Base-by-base conservation (phyloP, 2,888 invertebrate genomes). In the Steromphala cineraria region DNA sequence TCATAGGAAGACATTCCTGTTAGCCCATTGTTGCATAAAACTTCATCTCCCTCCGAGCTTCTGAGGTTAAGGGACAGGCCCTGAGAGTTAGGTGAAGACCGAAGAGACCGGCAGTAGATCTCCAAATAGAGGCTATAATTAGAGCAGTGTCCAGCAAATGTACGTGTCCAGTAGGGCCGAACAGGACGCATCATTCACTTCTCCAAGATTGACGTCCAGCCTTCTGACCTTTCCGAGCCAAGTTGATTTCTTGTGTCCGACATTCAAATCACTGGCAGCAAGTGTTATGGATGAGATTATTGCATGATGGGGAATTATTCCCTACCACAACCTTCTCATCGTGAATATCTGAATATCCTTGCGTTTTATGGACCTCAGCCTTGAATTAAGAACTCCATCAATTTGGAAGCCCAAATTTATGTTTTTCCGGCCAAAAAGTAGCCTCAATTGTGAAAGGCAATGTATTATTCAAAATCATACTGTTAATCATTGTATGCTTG, bases 331-430 rank as follows among this genome's bases (percentile, higher is more conserved):
- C 62, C 62, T 28, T 17, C 15, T 24, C 62, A 62, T 24, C 13
- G 62, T 31, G 71, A 71, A 71, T 71, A 71, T 71, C 71, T 71
- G 71, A 71, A 71, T 71, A 71, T 71, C 71, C 36, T 28, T 62
- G 24, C 62, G 24, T 13, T 62, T 24, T 62, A 62, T 17, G 17
- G 62, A 62, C 62, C 62, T 28, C 2, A 21, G 28, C 62, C 24
- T 62, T 62, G 24, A 21, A 24, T 28, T 24, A 28, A 15, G 28
- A 62, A 24, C 15, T 62, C 28, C 62, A 15, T 24, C 62, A 13
- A 62, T 24, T 28, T 28, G 24, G 28, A 62, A 62, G 62, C 15
- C 24, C 15, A 24, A 62, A 62, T 62, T 62, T 62, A 62, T 28
- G 28, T 62, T 62, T 62, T 24, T 62, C 62, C 62, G 28, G 28